Evolutionary conservation across 2,113 vertebrate genomes (phyloP).

Genomic region (Antechinus stuartii): DNA sequence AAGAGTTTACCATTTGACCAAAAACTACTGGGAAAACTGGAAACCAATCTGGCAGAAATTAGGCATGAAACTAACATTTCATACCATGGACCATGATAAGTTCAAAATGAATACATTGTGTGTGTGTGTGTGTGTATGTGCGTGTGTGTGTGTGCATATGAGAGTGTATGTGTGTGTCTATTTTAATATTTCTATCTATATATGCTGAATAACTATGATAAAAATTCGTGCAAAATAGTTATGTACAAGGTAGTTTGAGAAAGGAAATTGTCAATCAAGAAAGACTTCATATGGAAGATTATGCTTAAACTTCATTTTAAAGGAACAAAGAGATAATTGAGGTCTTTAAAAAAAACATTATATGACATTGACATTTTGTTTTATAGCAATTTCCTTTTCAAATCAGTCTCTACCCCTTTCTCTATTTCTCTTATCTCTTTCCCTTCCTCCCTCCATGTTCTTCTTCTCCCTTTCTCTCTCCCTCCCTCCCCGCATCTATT

Average conservation of each 20-base stretch:
- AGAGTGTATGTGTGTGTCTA: neutral
- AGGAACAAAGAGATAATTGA: neutral
- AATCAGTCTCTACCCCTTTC: neutral
- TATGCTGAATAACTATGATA: neutral
- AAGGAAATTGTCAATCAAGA: neutral
- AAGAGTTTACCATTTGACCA: neutral
- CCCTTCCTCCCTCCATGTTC: neutral
- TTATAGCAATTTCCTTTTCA: neutral
- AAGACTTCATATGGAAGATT: neutral
- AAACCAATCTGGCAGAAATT: neutral
- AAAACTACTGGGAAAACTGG: neutral
- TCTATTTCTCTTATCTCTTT: neutral
- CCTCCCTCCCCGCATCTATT: no score
- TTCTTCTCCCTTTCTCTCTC: no score
- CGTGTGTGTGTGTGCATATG: neutral
- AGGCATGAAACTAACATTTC: neutral
- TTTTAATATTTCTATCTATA: neutral
- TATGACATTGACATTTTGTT: neutral
- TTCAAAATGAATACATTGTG: neutral
- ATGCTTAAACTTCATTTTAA: neutral
- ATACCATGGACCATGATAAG: neutral
- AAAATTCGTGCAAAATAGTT: neutral
- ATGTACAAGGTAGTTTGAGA: neutral
- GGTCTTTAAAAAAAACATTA: neutral
- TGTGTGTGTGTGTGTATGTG: neutral